Evolutionary conservation across 1,140 invertebrate species (phyloP), one percentile per base, ranked within the genome.

Genomic region (Drosophila pandora): DNA sequence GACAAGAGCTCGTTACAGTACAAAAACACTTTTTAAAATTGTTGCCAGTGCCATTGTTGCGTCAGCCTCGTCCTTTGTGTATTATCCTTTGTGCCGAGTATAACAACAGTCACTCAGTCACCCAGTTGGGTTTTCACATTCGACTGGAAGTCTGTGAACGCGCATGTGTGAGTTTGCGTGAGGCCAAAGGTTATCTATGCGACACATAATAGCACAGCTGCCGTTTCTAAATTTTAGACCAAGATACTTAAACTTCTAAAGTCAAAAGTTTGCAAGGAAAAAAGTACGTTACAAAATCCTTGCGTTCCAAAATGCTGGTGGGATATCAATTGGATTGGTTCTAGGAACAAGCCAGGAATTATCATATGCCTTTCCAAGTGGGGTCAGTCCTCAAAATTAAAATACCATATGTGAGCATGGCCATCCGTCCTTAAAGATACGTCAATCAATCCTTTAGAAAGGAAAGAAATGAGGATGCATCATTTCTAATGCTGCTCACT

Each of bases 21-120:
- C 43, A 67, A 70, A 88, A 79, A 79, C 57, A 72, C 54, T 87
- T 85, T 83, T 83, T 76, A 82, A 84, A 90, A 90, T 65, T 76
- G 68, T 90, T 74, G 72, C 85, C 69, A 90, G 85, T 90, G 85
- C 85, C 69, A 90, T 90, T 90, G 85, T 90, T 85, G 65, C 87
- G 81, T 85, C 81, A 88, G 83, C 68, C 32, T 58, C 60, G 64
- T 88, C 83, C 76, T 88, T 87, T 87, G 82, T 88, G 82, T 82
- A 87, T 78, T 87, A 87, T 85, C 82, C 77, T 87, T 85, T 85
- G 82, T 85, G 56, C 64, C 28, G 56, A 59, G 48, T 58, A 70
- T 72, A 76, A 74, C 73, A 74, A 77, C 73, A 70, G 74, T 70
- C 48, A 68, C 47, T 47, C 56, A 65, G 54, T 37, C 73, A 79